Base-by-base conservation (phyloP, 2,888 invertebrate genomes). In the Nowickia ferox region DNA sequence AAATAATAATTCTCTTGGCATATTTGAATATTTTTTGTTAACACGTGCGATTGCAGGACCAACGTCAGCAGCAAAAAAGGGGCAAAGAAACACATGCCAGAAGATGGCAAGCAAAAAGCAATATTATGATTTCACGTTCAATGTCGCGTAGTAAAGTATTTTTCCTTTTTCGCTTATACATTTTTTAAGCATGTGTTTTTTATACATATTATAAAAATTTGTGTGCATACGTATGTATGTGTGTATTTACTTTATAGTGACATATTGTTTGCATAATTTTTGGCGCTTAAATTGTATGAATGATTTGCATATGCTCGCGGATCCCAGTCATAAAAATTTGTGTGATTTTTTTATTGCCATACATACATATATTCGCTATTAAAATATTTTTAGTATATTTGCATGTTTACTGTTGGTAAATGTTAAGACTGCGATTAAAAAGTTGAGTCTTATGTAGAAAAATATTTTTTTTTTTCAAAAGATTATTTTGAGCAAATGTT, bases 261-360 rank as follows among this genome's bases (percentile, higher is more conserved):
- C 72, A 81, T 63, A 84, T 84, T 87, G 83, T 82, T 87, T 87
- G 87, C 84, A 87, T 85, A 87, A 75, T 87, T 87, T 87, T 88
- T 87, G 87, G 87, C 86, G 87, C 87, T 66, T 78, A 84, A 87
- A 76, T 44, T 78, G 42, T 44, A 66, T 65, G 57, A 79, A 86
- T 84, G 77, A 79, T 83, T 82, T 85, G 83, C 82, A 78, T 82
- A 74, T 78, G 53, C 44, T 69, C 68, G 44, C 42, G 57, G 61
- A n/a, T 65, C 9, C 5, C 19, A 66, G 42, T 53, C 80, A 74
- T 72, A n/a, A 38, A 48, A 17, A 11, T 40, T 6, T 51, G 3
- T 77, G 15, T 53, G 30, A 30, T 30, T 30, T 30, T 30, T 30
- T 30, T 30, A 30, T 30, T 30, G 1, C 30, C 30, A 30, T n/a